Base-by-base conservation (phyloP, 2,888 invertebrate species). In the Cephus runcator region DNA sequence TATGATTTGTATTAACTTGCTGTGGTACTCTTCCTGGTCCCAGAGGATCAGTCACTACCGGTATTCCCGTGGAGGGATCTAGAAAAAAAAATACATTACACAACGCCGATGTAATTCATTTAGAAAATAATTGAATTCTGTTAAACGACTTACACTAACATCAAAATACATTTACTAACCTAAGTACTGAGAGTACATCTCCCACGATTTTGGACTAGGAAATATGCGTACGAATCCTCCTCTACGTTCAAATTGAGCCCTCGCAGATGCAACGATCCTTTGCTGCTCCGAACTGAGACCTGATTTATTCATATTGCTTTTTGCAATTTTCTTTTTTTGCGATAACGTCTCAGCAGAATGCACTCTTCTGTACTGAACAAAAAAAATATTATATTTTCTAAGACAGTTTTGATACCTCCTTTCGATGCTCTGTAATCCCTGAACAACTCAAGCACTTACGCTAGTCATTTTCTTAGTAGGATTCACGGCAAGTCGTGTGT, bases 221-320 rank as follows among this genome's bases (percentile, higher is more conserved):
- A 98, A 98, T 86, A 98, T 97, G 75, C 98, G 92, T 12, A 98
- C 96, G 92, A 96, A 98, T 40, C 98, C 98, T 3, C 97, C 97
- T 35, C 97, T 93, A 1, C 98, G 93, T 34, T 95, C 94, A 91
- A 97, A 96, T 91, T 98, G 98, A 74, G 95, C 94, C 82, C 95
- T 94, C 35, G 95, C 95, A 69, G 95, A 94, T 4, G 95, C 93
- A 81, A 98, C 93, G 74, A 98, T 94, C 77, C 96, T 93, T 84
- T 94, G 93, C 91, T 98, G 98, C 88, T 98, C 98, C 15, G 95
- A 92, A 12, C 95, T 95, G 33, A 97, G 92, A 23, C 90, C 91
- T 81, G 89, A 90, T 91, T 90, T 92, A 86, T 81, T 93, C 75
- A 90, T 86, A 81, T 85, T 88, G 69, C 91, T 91, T 80, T 91